Conservation (phyloP, 2,888 invertebrate species). For the Ornithoptera priamus region DNA sequence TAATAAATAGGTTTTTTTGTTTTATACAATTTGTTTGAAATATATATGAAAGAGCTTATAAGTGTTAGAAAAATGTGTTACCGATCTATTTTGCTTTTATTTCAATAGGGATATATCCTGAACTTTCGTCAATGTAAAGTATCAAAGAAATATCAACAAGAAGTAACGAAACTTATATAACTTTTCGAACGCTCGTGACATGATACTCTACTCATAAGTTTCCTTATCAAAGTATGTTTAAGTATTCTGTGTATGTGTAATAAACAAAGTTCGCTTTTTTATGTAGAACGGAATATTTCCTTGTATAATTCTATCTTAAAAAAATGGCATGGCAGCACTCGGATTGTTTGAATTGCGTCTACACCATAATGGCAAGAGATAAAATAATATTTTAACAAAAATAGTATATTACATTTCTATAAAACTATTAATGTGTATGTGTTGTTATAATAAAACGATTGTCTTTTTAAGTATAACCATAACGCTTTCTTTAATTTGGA, state of each 20-base stretch:
- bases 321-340: too few relatives aligned
- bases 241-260: not conserved
- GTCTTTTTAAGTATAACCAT: too few relatives aligned
- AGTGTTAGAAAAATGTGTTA: not conserved
- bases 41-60: not conserved
- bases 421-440: too few relatives aligned
- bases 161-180: slow-evolving; percentile 13
- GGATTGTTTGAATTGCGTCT: too few relatives aligned
- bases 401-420: too few relatives aligned
- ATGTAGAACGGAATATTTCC: not conserved
- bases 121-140: slow-evolving; percentile 1
- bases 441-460: too few relatives aligned
- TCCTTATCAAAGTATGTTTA: slow-evolving; percentile 10
- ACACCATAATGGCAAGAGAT: not conserved
- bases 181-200: slow-evolving; percentile 11
- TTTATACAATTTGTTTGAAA: too few relatives aligned
- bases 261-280: not conserved
- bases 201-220: slow-evolving; percentile 15
- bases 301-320: too few relatives aligned
- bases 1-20: too few relatives aligned
- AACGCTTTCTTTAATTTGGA: too few relatives aligned
- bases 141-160: slow-evolving; percentile 18
- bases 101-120: not conserved
- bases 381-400: not conserved
- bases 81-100: not conserved